Base-by-base conservation (phyloP, 1,140 invertebrate genomes). In the Harpegnathos saltator region DNA sequence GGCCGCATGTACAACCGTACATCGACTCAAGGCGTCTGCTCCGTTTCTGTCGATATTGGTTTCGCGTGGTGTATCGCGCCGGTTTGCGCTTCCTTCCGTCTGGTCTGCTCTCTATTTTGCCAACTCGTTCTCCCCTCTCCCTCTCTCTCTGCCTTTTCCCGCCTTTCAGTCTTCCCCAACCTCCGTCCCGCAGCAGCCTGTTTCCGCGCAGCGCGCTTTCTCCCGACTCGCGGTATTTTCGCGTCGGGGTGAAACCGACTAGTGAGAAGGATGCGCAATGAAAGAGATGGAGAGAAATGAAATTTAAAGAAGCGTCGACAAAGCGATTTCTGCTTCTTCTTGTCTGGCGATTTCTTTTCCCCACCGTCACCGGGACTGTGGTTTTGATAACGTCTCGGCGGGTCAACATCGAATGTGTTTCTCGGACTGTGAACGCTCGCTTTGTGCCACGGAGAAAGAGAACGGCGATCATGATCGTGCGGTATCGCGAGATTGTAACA, bases 231-330 rank as follows among this genome's bases (percentile, higher is more conserved):
- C 26, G 19, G 15, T 48, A 63, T 52, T 63, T 77, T 24, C 48
- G 69, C 61, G 5, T 22, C 38, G 22, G 15, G n/a, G 26, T 44
- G 58, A 73, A 85, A 86, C 44, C 22, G 24, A 24, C 59, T 58
- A 19, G 38, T 26, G 50, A 61, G 12, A 52, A 48, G 48, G 50
- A 62, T 22, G 69, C 1, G 5, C 4, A 14, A 24, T 22, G 22
- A 50, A 58, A 44, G 17, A 59, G 19, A 56, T 9, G 48, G 24
- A 12, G 15, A 50, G 65, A 72, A 86, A 66, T 59, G 73, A 84
- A 86, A 85, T 58, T 83, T 33, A 58, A 80, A 61, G 65, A 72
- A 83, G 19, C 50, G 44, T 17, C 72, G 66, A 83, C 62, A 87
- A 74, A 87, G 29, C 19, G 52, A 71, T 22, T 78, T 24, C 38